Conservation (phyloP, 2,888 invertebrate species). For the Brachylomia viminalis region DNA sequence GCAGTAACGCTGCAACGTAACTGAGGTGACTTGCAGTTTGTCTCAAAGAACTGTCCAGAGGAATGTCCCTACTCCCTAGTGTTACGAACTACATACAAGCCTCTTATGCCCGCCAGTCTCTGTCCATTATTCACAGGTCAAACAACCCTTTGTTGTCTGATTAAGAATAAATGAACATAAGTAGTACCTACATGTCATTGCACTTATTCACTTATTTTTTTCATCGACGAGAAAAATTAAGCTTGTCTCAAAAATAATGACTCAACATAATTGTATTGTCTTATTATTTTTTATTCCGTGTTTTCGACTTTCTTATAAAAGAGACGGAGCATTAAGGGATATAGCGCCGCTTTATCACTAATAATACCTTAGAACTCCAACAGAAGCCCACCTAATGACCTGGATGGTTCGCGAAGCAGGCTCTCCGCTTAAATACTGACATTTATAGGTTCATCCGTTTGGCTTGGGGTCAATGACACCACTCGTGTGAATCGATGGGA, state of each 20-base stretch:
- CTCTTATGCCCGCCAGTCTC: not conserved
- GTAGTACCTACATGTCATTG: no score
- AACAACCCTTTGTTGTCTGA: not conserved
- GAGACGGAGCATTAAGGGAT: not conserved
- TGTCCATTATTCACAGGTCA: constrained; percentile 5
- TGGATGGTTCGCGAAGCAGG: not conserved
- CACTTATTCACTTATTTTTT: not conserved
- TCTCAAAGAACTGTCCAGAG: constrained; percentile 4
- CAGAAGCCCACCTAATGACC: constrained; percentile 11
- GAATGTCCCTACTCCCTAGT: not conserved
- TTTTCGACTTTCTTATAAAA: not conserved
- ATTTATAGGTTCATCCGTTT: not conserved
- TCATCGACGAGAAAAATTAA: not conserved
- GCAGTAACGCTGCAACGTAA: not conserved
- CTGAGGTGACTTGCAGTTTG: not conserved
- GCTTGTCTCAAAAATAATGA: not conserved
- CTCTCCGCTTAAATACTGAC: constrained; percentile 11
- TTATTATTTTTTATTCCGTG: not conserved
- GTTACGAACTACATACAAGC: constrained; percentile 2
- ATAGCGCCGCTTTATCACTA: not conserved
- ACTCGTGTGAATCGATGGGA: not conserved
- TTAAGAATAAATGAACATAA: constrained; percentile 2
- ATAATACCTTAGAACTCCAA: not conserved
- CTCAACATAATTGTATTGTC: not conserved
- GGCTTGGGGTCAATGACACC: constrained; percentile 10